Base-by-base conservation (phyloP, 2,888 invertebrate genomes). In the Embidobia sp. region DNA sequence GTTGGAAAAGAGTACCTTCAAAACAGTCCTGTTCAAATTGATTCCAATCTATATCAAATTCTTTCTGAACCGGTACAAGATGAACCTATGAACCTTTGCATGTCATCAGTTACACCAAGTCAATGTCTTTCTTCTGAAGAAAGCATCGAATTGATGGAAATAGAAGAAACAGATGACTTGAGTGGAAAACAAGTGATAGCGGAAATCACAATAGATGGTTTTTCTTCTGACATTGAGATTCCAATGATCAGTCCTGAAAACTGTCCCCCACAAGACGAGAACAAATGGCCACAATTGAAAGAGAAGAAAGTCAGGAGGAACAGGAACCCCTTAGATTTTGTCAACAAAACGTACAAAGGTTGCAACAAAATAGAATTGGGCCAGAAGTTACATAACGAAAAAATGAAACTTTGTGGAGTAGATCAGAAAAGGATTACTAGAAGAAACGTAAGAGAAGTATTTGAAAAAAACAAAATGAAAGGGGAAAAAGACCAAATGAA, bases 301-400 rank as follows among this genome's bases (percentile, higher is more conserved):
- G 3, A 27, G 27, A 8, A 11, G 8, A 37, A 29, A 55, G 48
- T 2, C 7, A 49, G 22, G 6, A 55, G 10, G 11, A 48, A 35
- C 6, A 55, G 63, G 35, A 22, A 70, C 13, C 69, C 69, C 13
- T 27, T 76, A 19, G 5, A 11, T 11, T 70, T 57, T 18, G 53
- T 66, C 0, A 70, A 76, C 18, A 76, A 76, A 46, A 51, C 64
- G 1, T 76, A 76, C 18, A 70, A 64, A 16, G 76, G 76, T 7
- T 27, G 70, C 0, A 76, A 76, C 10, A 76, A 70, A 13, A 76
- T 76, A 13, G 64, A 76, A 15, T 15, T 70, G 16, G 59, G 49
- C 4, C 70, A 76, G 10, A 40, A 66, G 16, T 3, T 33, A 18
- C 46, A 70, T 19, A 53, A 70, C 8, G 44, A 70, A 4, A 59